Evolutionary conservation across 2,797 vertebrate species (phyloP).

Genomic region (Eulemur albifrons): DNA sequence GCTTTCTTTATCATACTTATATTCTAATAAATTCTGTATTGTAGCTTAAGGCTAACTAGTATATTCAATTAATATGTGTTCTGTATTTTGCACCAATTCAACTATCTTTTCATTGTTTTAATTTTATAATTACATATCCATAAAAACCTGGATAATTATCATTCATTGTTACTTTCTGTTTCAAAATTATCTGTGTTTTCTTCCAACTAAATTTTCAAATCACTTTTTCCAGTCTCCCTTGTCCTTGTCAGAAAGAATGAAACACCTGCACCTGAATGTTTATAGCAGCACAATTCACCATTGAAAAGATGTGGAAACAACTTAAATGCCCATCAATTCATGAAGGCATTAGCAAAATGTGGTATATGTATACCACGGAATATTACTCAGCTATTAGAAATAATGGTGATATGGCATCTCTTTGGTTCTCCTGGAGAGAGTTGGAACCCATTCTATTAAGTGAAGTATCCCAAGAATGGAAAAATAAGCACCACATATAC

Average conservation of each 20-base stretch:
- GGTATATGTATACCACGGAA: too few relatives aligned
- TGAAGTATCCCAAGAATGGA: too few relatives aligned
- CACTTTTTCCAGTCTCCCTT: not conserved
- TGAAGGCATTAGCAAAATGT: too few relatives aligned
- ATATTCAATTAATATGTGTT: not conserved
- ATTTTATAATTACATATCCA: not conserved
- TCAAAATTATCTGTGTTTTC: not conserved
- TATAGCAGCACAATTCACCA: too few relatives aligned
- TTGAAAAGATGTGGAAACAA: too few relatives aligned
- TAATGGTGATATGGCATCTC: too few relatives aligned
- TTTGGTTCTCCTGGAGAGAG: too few relatives aligned
- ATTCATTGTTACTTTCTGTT: not conserved
- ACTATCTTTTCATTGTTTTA: not conserved
- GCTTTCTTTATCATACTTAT: slow-evolving; percentile 24
- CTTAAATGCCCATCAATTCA: too few relatives aligned
- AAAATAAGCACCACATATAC: too few relatives aligned
- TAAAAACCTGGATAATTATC: not conserved
- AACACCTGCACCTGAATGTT: too few relatives aligned
- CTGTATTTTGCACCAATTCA: not conserved
- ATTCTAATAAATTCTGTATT: slow-evolving; percentile 11
- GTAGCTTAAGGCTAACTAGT: not conserved
- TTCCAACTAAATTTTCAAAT: not conserved
- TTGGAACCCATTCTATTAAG: too few relatives aligned
- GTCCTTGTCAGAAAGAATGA: not conserved
- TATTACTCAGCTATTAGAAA: too few relatives aligned